Base-by-base conservation (phyloP, 2,797 vertebrate species). In the Sebastes iracundus region DNA sequence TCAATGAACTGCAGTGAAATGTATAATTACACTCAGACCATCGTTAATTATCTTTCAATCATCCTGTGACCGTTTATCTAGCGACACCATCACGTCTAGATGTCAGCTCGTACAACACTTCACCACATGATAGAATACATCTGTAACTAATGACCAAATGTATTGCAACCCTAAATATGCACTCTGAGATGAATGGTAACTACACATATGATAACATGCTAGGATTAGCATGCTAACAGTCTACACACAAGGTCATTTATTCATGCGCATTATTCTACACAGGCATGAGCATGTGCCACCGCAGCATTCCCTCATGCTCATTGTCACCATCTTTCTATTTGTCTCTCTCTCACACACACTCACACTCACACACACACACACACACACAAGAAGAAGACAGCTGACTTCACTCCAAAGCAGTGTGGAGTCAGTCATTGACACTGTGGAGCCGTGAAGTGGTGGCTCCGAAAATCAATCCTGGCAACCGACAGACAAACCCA, bases 401-500 rank as follows among this genome's bases (percentile, higher is more conserved):
- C 68, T 69, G 67, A 77, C 69, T 27, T 22, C 53, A 38, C 28
- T 65, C 67, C 46, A 61, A 42, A 64, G 60, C 35, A 56, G 42
- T 32, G 58, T 70, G 69, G 55, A 73, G 63, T 73, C 59, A 28
- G 23, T 76, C 42, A 60, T 53, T 66, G 78, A 83, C 53, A 67
- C 55, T 20, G 52, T 46, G 20, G 35, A 75, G 49, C 42, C 1
- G 2, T 38, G 52, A 69, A 33, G 49, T 72, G 6, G 53, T 58
- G 59, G 22, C 66, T 81, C 49, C 23, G 77, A 69, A 86, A 88
- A 85, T 80, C 79, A 80, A 87, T 86, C 63, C 23, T 46, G 35
- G 49, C 78, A 33, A 67, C 42, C 1, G 61, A 70, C 49, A 70
- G 66, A 80, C 38, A 83, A 86, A 69, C 6, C 49, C 25, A 55